phyloP scores from a whole-genome alignment of 2,113 vertebrate genomes.

The Stercorarius parasiticus region DNA sequence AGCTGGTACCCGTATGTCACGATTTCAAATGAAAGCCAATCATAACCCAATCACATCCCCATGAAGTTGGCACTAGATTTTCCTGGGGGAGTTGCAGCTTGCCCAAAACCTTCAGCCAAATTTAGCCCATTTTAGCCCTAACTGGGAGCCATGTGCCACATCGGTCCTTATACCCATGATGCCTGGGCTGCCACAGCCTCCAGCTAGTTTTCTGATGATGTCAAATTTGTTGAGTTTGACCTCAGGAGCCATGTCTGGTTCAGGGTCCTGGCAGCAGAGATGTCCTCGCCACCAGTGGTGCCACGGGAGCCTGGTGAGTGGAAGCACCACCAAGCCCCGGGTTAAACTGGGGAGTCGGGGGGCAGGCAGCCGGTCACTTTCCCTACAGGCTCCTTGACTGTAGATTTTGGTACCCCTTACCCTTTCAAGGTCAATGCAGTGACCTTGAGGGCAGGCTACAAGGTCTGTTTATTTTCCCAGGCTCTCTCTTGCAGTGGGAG shows the following conservation, averaged over 20 bases:
- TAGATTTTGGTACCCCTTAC: slow-evolving; percentile 12
- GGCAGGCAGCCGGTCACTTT: not conserved
- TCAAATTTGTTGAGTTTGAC: not conserved
- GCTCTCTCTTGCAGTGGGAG: slow-evolving; percentile 11
- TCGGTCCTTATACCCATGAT: not conserved
- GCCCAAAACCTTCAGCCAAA: not conserved
- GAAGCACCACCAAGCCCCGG: not conserved
- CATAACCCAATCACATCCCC: not conserved
- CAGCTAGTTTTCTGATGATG: not conserved
- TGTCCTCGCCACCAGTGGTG: not conserved
- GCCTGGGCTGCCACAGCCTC: not conserved
- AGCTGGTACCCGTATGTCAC: not conserved
- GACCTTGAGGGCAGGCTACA: slow-evolving; percentile 36
- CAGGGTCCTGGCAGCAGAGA: rapidly evolving
- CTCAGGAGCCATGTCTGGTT: not conserved
- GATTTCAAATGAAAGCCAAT: not conserved
- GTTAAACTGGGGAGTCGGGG: not conserved
- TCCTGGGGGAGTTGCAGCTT: not conserved
- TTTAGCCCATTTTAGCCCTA: not conserved
- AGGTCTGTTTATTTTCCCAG: slow-evolving; percentile 63
- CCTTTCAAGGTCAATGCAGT: slow-evolving; percentile 51
- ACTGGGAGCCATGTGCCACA: not conserved
- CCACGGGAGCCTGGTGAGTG: rapidly evolving
- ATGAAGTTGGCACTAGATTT: not conserved
- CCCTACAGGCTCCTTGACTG: not conserved